Evolutionary conservation across 2,113 vertebrate genomes (phyloP).

Genomic region (Plotosus lineatus): DNA sequence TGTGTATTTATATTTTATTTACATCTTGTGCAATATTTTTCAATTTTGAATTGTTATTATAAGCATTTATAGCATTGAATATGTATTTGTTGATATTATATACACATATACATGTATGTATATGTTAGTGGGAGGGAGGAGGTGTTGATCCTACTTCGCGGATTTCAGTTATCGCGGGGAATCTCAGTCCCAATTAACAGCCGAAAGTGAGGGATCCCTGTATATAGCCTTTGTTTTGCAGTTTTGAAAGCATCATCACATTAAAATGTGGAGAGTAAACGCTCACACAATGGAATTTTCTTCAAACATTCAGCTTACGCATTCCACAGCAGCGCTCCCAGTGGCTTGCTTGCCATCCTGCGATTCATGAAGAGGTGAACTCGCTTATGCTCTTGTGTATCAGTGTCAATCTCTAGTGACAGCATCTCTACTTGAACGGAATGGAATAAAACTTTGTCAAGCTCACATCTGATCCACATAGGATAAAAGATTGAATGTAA

Average conservation of each 20-base stretch:
- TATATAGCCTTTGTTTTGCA: too few species aligned
- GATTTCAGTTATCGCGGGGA: too few species aligned
- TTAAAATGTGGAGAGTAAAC: slow-evolving; percentile 1
- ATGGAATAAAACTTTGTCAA: not conserved
- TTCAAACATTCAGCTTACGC: not conserved
- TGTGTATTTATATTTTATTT: too few species aligned
- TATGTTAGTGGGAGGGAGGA: too few species aligned
- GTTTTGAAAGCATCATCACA: slow-evolving; percentile 2
- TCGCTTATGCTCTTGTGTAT: not conserved
- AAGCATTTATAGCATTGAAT: too few species aligned
- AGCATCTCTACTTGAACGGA: slow-evolving; percentile 1
- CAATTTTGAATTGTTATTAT: too few species aligned
- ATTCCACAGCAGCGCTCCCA: not conserved
- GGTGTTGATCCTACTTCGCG: too few species aligned
- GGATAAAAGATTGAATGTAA: not conserved
- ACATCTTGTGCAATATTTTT: too few species aligned
- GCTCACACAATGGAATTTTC: not conserved
- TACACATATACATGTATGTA: too few species aligned
- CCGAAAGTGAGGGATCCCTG: too few species aligned
- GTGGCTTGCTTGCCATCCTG: slow-evolving; percentile 5
- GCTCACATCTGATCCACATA: slow-evolving; percentile 21
- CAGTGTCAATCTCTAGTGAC: slow-evolving; percentile 6
- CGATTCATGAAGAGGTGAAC: slow-evolving; percentile 34
- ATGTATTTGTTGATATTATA: too few species aligned
- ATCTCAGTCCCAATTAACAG: too few species aligned